A percentile compares a stretch with the other conserved stretches of the same genome.
These are phyloP conservation scores for Tauraco erythrolophus DNA, from an alignment of 2,113 vertebrate genomes.

Conservation along the genomic window DNA sequence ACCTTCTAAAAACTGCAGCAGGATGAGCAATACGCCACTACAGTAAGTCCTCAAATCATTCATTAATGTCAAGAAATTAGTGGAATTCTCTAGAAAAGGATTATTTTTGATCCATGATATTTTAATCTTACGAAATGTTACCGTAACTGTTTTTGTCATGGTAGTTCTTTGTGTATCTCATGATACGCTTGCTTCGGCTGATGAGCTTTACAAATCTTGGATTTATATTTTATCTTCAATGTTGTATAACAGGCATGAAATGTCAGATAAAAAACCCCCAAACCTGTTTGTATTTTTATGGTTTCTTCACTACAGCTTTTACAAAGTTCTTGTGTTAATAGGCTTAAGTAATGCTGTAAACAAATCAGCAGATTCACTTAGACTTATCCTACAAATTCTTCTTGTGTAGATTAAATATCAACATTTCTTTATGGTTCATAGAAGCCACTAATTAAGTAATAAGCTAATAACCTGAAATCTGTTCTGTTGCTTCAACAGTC, in stretches of 20 bases:
- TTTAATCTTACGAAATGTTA: background rate
- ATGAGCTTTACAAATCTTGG: background rate
- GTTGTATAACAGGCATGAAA: background rate
- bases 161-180: background rate
- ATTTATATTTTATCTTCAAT: background rate
- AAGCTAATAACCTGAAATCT: slow-evolving; percentile 44
- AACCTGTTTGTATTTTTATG: background rate
- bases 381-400: slow-evolving; percentile 30
- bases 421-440: slow-evolving; percentile 46
- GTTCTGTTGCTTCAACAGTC: slow-evolving; percentile 50
- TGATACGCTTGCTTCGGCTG: background rate
- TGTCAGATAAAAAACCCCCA: too few species aligned
- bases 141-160: background rate
- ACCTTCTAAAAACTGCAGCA: background rate
- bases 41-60: background rate
- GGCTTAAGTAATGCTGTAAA: background rate
- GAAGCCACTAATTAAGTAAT: slow-evolving; percentile 68
- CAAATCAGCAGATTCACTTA: background rate
- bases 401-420: slow-evolving; percentile 38
- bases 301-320: background rate
- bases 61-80: background rate
- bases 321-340: background rate
- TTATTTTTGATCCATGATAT: background rate
- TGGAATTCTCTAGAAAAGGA: background rate
- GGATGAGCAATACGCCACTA: background rate